phyloP scores from a whole-genome alignment of 2,888 invertebrate genomes.

The Allacma fusca region DNA sequence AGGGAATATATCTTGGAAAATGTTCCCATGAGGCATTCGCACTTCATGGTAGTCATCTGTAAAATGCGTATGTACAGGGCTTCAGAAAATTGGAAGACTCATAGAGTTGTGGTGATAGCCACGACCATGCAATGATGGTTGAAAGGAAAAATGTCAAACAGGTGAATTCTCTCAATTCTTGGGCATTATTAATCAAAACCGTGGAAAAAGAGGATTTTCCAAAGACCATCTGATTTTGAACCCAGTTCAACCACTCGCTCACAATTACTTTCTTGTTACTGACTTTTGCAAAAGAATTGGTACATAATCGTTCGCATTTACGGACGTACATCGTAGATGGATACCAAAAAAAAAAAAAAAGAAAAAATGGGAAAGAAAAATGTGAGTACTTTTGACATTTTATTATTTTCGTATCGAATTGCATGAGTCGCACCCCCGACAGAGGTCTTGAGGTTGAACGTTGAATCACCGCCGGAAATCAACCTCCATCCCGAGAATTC shows the following conservation, averaged over 20 bases:
- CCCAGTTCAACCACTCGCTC: not conserved
- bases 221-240: not conserved
- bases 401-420: not conserved
- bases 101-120: constrained; percentile 3
- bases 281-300: no score
- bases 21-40: constrained; percentile 21
- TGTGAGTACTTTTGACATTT: not conserved
- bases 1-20: not conserved
- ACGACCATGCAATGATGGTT: not conserved
- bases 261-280: not conserved
- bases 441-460: no score
- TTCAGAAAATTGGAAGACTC: not conserved
- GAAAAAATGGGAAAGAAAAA: no score
- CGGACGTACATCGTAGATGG: no score
- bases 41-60: not conserved
- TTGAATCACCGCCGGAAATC: no score
- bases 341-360: no score
- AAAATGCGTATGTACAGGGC: no score
- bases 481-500: no score
- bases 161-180: constrained; percentile 4
- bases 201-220: not conserved
- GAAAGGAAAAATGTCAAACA: constrained; percentile 1
- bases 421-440: no score
- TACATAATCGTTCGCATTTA: no score
- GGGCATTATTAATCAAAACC: not conserved